Evolutionary conservation across 1,140 invertebrate species (phyloP).

Genomic region (Cepaea nemoralis): DNA sequence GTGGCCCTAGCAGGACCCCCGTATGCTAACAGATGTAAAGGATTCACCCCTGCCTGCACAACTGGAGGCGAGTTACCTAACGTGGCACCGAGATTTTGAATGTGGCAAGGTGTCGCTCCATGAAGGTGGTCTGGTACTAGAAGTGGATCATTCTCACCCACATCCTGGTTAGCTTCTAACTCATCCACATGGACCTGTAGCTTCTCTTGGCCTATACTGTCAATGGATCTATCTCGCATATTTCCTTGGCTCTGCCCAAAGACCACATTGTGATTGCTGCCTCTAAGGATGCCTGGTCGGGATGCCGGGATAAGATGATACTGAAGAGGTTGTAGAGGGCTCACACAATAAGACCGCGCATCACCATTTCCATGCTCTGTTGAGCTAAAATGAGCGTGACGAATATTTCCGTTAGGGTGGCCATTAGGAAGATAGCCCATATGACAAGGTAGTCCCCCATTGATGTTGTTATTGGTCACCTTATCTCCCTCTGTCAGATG

Average conservation of each 20-base stretch:
- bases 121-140: not conserved
- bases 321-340: not conserved
- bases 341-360: not conserved
- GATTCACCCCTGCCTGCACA: not conserved
- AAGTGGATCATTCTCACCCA: constrained; percentile 35
- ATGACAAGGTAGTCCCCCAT: constrained; percentile 5
- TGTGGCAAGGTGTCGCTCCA: constrained; percentile 10
- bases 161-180: constrained; percentile 24
- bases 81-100: constrained; percentile 10
- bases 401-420: not conserved
- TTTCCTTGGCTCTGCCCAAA: not conserved
- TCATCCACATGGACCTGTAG: constrained; percentile 8
- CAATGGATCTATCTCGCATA: constrained; percentile 2
- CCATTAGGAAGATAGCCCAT: constrained; percentile 10
- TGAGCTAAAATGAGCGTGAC: not conserved
- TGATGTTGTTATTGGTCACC: constrained; percentile 24
- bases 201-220: constrained; percentile 37
- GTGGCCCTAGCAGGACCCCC: not conserved
- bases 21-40: not conserved
- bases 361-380: constrained; percentile 1
- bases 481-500: not conserved
- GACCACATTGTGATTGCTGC: not conserved
- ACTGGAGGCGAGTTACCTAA: constrained; percentile 14
- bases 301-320: constrained; percentile 4
- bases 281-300: not conserved